Conservation (phyloP, 2,113 vertebrate species). For the Camelus dromedarius region DNA sequence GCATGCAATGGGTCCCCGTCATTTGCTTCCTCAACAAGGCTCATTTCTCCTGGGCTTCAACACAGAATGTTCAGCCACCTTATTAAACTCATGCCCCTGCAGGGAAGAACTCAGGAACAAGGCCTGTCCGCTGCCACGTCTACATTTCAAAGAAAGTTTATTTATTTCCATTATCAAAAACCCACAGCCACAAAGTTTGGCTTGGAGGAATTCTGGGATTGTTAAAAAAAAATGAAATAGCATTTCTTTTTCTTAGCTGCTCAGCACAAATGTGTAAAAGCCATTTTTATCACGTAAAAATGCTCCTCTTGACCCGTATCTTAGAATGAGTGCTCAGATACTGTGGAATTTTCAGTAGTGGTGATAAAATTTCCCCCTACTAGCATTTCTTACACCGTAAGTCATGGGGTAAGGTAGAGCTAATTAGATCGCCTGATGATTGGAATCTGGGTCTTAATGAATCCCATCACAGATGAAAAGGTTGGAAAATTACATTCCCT, state of each 20-base stretch:
- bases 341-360: background rate
- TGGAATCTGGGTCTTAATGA: slow-evolving; percentile 5
- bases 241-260: background rate
- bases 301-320: background rate
- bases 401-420: background rate
- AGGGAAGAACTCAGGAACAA: background rate
- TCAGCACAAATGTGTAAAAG: background rate
- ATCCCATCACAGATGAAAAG: background rate
- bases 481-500: background rate
- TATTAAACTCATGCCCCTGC: slow-evolving; percentile 12
- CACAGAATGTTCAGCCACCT: background rate
- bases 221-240: background rate
- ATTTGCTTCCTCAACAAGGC: background rate
- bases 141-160: slow-evolving; percentile 47
- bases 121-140: background rate
- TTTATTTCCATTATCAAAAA: slow-evolving; percentile 43
- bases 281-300: background rate
- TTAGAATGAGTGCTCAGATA: background rate
- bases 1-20: background rate
- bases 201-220: background rate
- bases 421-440: background rate
- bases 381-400: background rate
- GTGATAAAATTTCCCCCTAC: background rate
- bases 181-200: background rate
- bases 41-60: background rate